These are phyloP conservation scores for Tetramorium simillimum DNA, from an alignment of 1,140 invertebrate species.

Conservation along the genomic window DNA sequence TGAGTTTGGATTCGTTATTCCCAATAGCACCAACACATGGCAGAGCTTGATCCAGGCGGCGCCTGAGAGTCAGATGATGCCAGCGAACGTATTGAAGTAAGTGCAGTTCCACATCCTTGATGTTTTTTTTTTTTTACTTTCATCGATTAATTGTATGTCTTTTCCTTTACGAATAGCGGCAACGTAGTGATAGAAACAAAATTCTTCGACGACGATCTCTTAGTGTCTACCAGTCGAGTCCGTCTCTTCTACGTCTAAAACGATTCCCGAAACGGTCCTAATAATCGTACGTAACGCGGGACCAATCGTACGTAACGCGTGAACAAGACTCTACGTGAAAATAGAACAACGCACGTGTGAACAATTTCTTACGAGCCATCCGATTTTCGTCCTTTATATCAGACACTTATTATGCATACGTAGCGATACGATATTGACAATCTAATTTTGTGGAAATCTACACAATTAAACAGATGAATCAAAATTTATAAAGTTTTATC, in stretches of 20 bases:
- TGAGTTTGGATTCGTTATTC: slow-evolving; percentile 99
- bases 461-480: background rate
- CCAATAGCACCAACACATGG: slow-evolving; percentile 99
- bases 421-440: slow-evolving; percentile 35
- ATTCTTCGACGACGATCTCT: slow-evolving; percentile 98
- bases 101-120: slow-evolving; percentile 49
- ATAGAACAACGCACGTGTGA: background rate
- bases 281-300: slow-evolving; percentile 29
- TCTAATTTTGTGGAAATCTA: slow-evolving; percentile 9
- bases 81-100: slow-evolving; percentile 97
- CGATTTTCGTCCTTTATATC: slow-evolving; percentile 5
- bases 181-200: slow-evolving; percentile 99
- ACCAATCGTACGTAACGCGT: slow-evolving; percentile 51
- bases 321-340: background rate
- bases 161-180: slow-evolving; percentile 91
- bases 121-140: background rate
- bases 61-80: slow-evolving; percentile 99
- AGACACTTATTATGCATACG: slow-evolving; percentile 44
- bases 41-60: slow-evolving; percentile 99
- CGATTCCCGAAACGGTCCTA: slow-evolving; percentile 25
- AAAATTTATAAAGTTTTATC: background rate
- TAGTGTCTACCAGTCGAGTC: slow-evolving; percentile 98
- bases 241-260: slow-evolving; percentile 97
- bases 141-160: background rate
- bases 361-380: background rate